phyloP scores from a whole-genome alignment of 1,140 invertebrate genomes.

The Pseudomyrmex dendroicus region DNA sequence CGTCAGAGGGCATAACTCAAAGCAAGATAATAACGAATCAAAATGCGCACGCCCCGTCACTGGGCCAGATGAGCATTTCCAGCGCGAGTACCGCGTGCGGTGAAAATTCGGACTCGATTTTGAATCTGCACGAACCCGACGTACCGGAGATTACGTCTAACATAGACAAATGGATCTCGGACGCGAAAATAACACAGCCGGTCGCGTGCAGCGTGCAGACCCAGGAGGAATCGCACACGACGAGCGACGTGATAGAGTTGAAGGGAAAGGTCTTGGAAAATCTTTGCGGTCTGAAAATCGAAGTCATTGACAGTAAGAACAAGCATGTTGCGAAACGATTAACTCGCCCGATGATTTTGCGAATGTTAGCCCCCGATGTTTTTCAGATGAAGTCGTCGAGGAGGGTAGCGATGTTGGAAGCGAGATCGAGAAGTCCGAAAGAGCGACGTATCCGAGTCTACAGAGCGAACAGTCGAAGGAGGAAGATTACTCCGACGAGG shows the following conservation, averaged over 20 bases:
- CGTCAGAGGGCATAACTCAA: slow-evolving; percentile 85
- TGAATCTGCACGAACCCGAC: slow-evolving; percentile 80
- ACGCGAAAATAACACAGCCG: slow-evolving; percentile 62
- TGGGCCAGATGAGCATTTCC: slow-evolving; percentile 80
- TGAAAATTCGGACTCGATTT: slow-evolving; percentile 80
- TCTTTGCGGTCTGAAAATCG: slow-evolving; percentile 75
- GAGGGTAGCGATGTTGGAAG: slow-evolving; percentile 73
- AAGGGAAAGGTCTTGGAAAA: slow-evolving; percentile 73
- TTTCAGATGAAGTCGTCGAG: slow-evolving; percentile 72
- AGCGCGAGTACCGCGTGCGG: slow-evolving; percentile 80
- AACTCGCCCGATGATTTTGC: background rate
- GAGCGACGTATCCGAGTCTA: slow-evolving; percentile 55
- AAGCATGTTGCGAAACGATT: slow-evolving; percentile 13
- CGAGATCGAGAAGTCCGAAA: slow-evolving; percentile 72
- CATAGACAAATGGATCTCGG: slow-evolving; percentile 77
- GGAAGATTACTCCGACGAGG: slow-evolving; percentile 68
- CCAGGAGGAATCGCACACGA: slow-evolving; percentile 31
- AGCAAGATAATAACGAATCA: slow-evolving; percentile 81
- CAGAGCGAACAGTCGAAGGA: slow-evolving; percentile 64
- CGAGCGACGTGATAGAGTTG: slow-evolving; percentile 71
- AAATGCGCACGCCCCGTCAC: slow-evolving; percentile 70
- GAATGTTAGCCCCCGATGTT: slow-evolving; percentile 31
- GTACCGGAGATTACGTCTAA: slow-evolving; percentile 78
- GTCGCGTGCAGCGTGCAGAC: slow-evolving; percentile 54
- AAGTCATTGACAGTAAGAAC: slow-evolving; percentile 75